A percentile compares a stretch with the other conserved stretches of the same genome.
Conservation (phyloP, 2,113 vertebrate genomes). For the Dinomys branickii region DNA sequence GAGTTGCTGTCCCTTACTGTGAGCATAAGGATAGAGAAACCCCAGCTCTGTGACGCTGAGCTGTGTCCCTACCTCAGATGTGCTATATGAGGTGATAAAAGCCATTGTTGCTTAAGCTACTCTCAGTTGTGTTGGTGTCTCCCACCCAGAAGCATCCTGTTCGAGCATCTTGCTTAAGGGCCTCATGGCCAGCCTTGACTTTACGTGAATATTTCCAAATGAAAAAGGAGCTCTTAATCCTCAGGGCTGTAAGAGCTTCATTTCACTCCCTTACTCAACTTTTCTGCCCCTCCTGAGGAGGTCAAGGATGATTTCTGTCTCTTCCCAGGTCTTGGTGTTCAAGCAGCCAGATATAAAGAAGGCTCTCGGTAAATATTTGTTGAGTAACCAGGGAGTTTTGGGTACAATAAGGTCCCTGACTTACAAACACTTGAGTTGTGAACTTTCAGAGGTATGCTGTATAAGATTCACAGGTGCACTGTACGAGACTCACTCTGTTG, state of each 20-base stretch:
- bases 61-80: not conserved
- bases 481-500: not conserved
- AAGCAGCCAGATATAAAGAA: not conserved
- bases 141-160: not conserved
- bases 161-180: not conserved
- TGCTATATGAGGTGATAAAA: not conserved
- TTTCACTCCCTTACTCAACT: conserved; percentile 16
- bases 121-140: not conserved
- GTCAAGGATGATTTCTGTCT: not conserved
- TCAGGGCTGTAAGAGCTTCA: not conserved
- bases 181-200: not conserved
- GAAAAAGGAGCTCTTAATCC: not conserved
- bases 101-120: not conserved
- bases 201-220: not conserved
- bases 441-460: not conserved
- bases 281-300: conserved; percentile 21
- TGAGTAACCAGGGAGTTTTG: conserved; percentile 18
- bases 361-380: conserved; percentile 3
- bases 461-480: not conserved
- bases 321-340: not conserved
- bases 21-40: not conserved
- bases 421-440: not conserved
- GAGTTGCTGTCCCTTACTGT: not conserved
- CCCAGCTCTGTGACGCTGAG: not conserved
- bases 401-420: not conserved